These are phyloP conservation scores for Chaenodraco wilsoni DNA, from an alignment of 2,797 vertebrate genomes.

Conservation along the genomic window DNA sequence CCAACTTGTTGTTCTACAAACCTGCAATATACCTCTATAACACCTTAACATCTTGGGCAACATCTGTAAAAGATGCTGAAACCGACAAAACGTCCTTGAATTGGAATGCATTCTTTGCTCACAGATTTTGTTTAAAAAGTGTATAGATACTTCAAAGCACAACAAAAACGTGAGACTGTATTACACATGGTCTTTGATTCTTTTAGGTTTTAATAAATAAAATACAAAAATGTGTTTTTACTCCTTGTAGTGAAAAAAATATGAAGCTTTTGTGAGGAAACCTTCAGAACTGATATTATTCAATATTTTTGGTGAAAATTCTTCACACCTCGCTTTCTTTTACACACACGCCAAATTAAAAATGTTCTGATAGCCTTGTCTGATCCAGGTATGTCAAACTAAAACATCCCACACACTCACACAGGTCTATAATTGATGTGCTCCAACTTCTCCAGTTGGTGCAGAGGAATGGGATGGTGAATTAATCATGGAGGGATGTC, in stretches of 20 bases:
- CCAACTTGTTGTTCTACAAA: constrained; percentile 1
- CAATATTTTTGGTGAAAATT: constrained; percentile 5
- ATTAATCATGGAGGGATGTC: constrained; percentile 67
- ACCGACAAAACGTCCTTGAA: background rate
- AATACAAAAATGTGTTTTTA: background rate
- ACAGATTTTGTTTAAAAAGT: background rate
- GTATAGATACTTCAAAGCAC: background rate
- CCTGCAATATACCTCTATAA: background rate
- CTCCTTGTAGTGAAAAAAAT: background rate
- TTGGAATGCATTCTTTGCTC: background rate
- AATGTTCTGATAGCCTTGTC: constrained; percentile 35
- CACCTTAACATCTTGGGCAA: background rate
- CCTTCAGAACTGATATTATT: background rate
- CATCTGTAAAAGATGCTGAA: background rate
- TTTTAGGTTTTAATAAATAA: background rate
- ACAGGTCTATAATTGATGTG: constrained; percentile 63
- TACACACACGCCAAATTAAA: background rate
- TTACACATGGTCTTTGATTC: background rate
- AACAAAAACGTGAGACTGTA: background rate
- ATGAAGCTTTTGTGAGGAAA: background rate
- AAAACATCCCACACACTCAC: constrained; percentile 26
- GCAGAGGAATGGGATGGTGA: constrained; percentile 54
- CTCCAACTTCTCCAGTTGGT: constrained; percentile 57
- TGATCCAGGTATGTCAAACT: constrained; percentile 31
- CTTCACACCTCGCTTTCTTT: background rate